Base-by-base conservation (phyloP, 2,797 vertebrate species). In the Philypnodon macrostomus region DNA sequence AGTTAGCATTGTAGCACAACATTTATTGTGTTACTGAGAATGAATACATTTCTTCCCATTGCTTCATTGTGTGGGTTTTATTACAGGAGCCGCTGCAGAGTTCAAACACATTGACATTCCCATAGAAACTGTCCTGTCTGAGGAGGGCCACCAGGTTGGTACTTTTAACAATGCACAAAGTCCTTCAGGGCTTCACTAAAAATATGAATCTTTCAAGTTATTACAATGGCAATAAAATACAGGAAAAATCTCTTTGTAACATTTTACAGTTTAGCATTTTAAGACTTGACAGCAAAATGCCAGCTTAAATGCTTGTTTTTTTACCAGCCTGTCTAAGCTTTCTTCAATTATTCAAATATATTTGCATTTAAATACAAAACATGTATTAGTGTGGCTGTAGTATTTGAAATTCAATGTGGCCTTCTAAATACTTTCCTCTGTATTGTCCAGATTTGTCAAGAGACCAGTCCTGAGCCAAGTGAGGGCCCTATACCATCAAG, bases 61-160 rank as follows among this genome's bases (percentile, higher is more conserved):
- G 12, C n/a, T 58, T 31, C 7, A 46, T 14, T 32, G 77, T 56
- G 36, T 49, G 10, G 6, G 18, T 53, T 33, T 67, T 64, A 16
- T 76, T 79, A 44, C 71, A 91, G 90, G 82, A 67, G 81, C 78
- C 35, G 53, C 77, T 27, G 46, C 24, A 13, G 86, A 88, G 49
- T 59, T 79, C 19, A 88, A 83, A 59, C 47, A 62, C 15, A 69
- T 62, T 64, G 85, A 87, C 51, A 57, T 77, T 33, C 63, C 66
- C 19, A n/a, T 80, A 44, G 86, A 90, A 59, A 77, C 81, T 0
- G 54, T 85, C 9, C 67, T 90, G 36, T 90, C 89, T 41, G 89
- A 90, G 53, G 88, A 90, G 63, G 89, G 89, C 19, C 87, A 88
- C 24, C 85, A 89, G 90, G 90, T 91, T 55, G 47, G 86, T 77